Evolutionary conservation across 1,140 invertebrate genomes (phyloP).

Genomic region (Drosophila takahashii): DNA sequence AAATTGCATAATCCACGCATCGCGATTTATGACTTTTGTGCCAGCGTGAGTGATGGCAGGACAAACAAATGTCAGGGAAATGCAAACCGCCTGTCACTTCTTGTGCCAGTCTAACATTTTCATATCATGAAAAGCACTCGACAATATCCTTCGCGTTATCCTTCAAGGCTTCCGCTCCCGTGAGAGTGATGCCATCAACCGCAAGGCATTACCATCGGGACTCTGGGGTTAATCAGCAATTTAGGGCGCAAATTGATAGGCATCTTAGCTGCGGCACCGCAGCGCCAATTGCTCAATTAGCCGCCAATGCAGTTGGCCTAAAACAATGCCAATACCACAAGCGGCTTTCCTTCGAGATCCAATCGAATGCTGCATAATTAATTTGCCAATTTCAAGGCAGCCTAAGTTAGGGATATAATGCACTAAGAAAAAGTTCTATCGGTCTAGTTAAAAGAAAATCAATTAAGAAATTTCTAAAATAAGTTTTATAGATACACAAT

Average conservation of each 20-base stretch:
- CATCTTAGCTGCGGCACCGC: slow-evolving; percentile 38
- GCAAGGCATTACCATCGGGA: slow-evolving; percentile 45
- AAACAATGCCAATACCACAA: slow-evolving; percentile 58
- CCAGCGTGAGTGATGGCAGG: slow-evolving; percentile 69
- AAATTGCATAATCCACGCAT: slow-evolving; percentile 83
- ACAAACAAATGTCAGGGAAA: slow-evolving; percentile 76
- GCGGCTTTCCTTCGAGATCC: slow-evolving; percentile 58
- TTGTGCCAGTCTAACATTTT: slow-evolving; percentile 41
- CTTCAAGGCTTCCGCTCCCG: not conserved
- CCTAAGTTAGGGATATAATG: slow-evolving; percentile 38
- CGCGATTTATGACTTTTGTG: slow-evolving; percentile 82
- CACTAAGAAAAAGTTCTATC: not conserved
- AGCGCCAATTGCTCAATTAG: slow-evolving; percentile 59
- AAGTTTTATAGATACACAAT: too few species aligned
- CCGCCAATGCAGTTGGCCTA: slow-evolving; percentile 41
- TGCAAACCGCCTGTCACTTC: slow-evolving; percentile 70
- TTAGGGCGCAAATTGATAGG: slow-evolving; percentile 77
- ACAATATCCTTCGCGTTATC: slow-evolving; percentile 23
- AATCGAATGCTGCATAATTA: slow-evolving; percentile 71
- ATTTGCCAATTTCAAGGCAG: slow-evolving; percentile 52
- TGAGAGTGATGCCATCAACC: slow-evolving; percentile 24
- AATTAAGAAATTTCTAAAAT: too few species aligned
- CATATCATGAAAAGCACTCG: slow-evolving; percentile 48
- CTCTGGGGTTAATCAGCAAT: slow-evolving; percentile 74
- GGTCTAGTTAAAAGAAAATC: not conserved